These are phyloP conservation scores for Ciconia stormi DNA, from an alignment of 2,113 vertebrate genomes.

Conservation along the genomic window DNA sequence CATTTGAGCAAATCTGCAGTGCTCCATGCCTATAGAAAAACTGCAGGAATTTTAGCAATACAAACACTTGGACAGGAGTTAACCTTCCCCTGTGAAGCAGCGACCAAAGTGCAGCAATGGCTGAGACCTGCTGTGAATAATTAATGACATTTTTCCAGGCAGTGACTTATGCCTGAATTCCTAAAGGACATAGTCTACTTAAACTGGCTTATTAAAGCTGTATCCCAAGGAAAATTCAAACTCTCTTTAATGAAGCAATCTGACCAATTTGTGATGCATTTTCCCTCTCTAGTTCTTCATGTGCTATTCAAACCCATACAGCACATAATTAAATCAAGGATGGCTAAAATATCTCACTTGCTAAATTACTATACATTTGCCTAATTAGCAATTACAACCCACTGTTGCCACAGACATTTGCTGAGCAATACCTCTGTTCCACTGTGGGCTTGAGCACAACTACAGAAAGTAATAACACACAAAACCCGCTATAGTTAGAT, in stretches of 20 bases:
- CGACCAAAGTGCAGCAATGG: background rate
- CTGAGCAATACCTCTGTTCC: slow-evolving; percentile 7
- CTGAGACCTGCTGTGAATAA: background rate
- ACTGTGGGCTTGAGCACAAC: background rate
- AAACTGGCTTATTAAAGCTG: background rate
- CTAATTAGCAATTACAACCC: slow-evolving; percentile 49
- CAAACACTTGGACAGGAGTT: background rate
- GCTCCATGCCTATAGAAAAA: background rate
- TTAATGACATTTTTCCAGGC: background rate
- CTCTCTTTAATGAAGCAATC: background rate
- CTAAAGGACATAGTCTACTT: background rate
- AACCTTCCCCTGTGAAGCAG: background rate
- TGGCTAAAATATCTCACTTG: background rate
- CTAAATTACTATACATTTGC: slow-evolving; percentile 7
- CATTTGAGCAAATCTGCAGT: background rate
- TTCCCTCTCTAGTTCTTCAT: background rate
- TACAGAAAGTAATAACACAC: background rate
- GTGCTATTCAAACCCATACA: background rate
- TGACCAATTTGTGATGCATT: background rate
- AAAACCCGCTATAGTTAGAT: background rate
- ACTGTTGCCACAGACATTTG: slow-evolving; percentile 18
- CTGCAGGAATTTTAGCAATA: background rate
- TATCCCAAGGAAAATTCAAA: background rate
- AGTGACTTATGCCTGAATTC: background rate
- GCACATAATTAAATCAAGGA: background rate